Evolutionary conservation across 2,113 vertebrate species (phyloP), one percentile per base, ranked within the genome.

Genomic region (Cephalopholis sonnerati): DNA sequence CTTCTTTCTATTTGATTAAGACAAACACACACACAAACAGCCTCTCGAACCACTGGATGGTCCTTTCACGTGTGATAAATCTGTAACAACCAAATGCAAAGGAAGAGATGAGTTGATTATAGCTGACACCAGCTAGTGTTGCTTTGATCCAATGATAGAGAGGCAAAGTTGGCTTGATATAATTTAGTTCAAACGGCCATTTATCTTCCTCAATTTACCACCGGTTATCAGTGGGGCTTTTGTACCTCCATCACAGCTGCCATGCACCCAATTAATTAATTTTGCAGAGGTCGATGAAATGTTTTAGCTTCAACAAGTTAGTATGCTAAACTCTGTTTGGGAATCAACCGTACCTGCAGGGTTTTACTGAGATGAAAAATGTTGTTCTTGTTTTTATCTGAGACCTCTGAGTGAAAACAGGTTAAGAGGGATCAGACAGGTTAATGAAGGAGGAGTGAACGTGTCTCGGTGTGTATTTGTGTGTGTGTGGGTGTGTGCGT

Each of bases 121-220:
- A 87, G 72, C 62, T 65, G 85, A 88, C 81, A 81, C 69, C 32
- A 46, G 63, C 15, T 24, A 79, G 77, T 32, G 81, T 69, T 25
- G 44, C 74, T 66, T 76, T 83, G 82, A 89, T 87, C 50, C 62
- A 57, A 63, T 83, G 84, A 89, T 54, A 65, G 76, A 79, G 70
- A 74, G 51, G 64, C 17, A n/a, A 84, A 82, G 54, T 79, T 44
- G 70, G 53, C 39, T 54, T 67, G 57, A 79, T 77, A n/a, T 63
- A 48, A 92, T 91, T 83, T 77, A 36, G 51, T 76, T 88, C 51
- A 78, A 83, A 68, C 29, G 7, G 54, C 39, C 79, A 84, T 90
- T 91, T 82, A 78, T 93, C 82, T 91, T 76, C 64, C 62, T 63
- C 75, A 66, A 74, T 73, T 87, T 59, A 80, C 71, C 8, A 4